Conservation (phyloP, 2,888 invertebrate genomes). For the Timema podura region DNA sequence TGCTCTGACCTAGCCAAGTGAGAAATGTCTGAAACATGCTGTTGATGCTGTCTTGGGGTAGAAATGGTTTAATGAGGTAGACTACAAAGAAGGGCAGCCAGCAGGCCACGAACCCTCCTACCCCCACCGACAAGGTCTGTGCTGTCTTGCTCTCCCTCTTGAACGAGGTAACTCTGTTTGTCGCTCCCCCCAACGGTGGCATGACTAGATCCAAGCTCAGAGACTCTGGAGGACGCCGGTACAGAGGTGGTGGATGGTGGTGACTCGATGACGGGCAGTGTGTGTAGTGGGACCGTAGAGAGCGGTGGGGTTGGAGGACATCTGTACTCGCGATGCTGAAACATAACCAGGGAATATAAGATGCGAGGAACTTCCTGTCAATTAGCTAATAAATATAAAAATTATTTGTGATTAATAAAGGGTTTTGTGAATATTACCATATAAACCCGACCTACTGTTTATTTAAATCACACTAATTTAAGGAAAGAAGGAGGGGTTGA, state of each 20-base stretch:
- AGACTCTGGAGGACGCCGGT: constrained; percentile 36
- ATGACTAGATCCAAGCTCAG: too few relatives aligned
- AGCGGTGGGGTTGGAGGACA: constrained; percentile 26
- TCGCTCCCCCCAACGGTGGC: constrained; percentile 31
- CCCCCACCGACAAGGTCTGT: constrained; percentile 79
- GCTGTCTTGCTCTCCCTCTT: constrained; percentile 83
- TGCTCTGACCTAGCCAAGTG: constrained; percentile 67
- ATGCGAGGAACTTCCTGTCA: too few relatives aligned
- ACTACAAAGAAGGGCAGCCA: constrained; percentile 86
- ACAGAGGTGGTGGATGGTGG: constrained; percentile 35
- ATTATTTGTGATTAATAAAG: too few relatives aligned
- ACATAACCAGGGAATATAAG: too few relatives aligned
- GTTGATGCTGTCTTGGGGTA: constrained; percentile 54
- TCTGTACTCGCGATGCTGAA: constrained; percentile 18
- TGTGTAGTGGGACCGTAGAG: constrained; percentile 28
- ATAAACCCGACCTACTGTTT: too few relatives aligned
- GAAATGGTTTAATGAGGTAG: constrained; percentile 75
- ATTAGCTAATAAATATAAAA: too few relatives aligned
- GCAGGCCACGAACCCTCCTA: constrained; percentile 82
- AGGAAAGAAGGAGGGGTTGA: too few relatives aligned
- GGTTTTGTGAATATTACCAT: too few relatives aligned
- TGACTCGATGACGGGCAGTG: constrained; percentile 26
- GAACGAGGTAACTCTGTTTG: constrained; percentile 41
- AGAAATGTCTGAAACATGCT: constrained; percentile 66
- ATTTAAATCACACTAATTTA: too few relatives aligned